Evolutionary conservation across 2,797 vertebrate genomes (phyloP), one percentile per base, ranked within the genome.

Genomic region (Myioborus miniatus): DNA sequence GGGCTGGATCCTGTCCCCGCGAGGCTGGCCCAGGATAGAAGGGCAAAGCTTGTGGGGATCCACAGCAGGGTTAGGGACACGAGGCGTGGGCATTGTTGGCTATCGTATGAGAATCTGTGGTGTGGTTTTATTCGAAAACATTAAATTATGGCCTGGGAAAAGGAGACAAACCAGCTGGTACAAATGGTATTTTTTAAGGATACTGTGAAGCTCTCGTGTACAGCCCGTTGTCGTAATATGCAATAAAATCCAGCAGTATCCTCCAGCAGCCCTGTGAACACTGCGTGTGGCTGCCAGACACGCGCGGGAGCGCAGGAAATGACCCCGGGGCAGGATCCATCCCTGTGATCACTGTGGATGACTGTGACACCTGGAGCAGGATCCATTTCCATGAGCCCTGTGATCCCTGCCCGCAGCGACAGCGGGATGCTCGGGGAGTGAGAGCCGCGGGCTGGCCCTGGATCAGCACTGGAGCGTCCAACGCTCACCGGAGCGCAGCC

Each of bases 71-170:
- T 4, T 20, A 5, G 8, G 8, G 32, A 29, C 30, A 8, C 1
- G 1, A 36, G 3, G 1, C 3, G 4, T 8, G 3, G 20, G 34
- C 75, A 36, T 11, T 18, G 6, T 0, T 3, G 21, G 36, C 12
- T 30, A 46, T 8, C 4, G 1, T 6, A 3, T 4, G 24, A 9
- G 29, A 69, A 46, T 39, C 23, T 22, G 24, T 7, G 14, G 5
- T 15, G 32, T 12, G 30, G 30, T 78, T 65, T 64, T 41, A 44
- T 21, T 49, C 13, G 9, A 65, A 72, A 80, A 23, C 29, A 15
- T 21, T 36, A 22, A 62, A 53, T 20, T 20, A 36, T 0, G 17
- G n/a, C 9, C 39, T 15, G 20, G 29, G 6, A 14, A 52, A 63
- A 71, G 19, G 34, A 32, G 22, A 29, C 20, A 18, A 47, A 49